Percentiles rank a stretch among this genome's conserved stretches.
phyloP scores from a whole-genome alignment of 2,113 vertebrate species.

The Chaetodon trifascialis region DNA sequence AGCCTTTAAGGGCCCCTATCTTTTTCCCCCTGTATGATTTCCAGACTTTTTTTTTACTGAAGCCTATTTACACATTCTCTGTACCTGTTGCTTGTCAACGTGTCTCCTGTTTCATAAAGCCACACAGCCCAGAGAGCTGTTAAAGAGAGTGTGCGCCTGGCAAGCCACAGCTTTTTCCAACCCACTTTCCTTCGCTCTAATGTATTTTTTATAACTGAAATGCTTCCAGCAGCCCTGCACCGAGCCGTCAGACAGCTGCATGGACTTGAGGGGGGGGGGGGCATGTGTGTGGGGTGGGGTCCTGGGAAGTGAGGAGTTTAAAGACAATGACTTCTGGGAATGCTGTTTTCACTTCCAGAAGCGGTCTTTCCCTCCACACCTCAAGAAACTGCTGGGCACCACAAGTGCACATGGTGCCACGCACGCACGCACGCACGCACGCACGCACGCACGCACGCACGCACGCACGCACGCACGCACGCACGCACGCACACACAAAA shows the following conservation, averaged over 20 bases:
- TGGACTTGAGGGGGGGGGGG: neutral
- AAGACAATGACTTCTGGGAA: constrained; percentile 76
- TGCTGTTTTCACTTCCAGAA: constrained; percentile 51
- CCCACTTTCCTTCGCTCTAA: constrained; percentile 51
- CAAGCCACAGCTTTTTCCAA: constrained; percentile 40
- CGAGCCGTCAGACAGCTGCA: constrained; percentile 51
- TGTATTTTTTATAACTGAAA: constrained; percentile 62
- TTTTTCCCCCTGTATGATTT: neutral
- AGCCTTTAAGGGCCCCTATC: neutral
- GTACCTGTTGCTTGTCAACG: constrained; percentile 53
- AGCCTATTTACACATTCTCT: constrained; percentile 7
- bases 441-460: constrained; percentile 1
- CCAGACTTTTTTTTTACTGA: constrained; percentile 1
- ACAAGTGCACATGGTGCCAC: neutral
- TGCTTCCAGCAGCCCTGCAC: constrained; percentile 36
- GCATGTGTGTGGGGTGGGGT: constrained; percentile 4
- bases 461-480: neutral
- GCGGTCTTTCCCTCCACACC: constrained; percentile 45
- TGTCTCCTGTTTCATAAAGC: constrained; percentile 52
- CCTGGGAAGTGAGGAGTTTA: constrained; percentile 45
- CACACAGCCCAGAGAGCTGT: constrained; percentile 37
- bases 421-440: neutral
- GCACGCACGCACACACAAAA: constrained; percentile 11
- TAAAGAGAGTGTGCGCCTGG: constrained; percentile 56
- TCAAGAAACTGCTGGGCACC: constrained; percentile 48